Evolutionary conservation across 2,888 invertebrate species (phyloP), one percentile per base, ranked within the genome.

Genomic region (Germaria angustata): DNA sequence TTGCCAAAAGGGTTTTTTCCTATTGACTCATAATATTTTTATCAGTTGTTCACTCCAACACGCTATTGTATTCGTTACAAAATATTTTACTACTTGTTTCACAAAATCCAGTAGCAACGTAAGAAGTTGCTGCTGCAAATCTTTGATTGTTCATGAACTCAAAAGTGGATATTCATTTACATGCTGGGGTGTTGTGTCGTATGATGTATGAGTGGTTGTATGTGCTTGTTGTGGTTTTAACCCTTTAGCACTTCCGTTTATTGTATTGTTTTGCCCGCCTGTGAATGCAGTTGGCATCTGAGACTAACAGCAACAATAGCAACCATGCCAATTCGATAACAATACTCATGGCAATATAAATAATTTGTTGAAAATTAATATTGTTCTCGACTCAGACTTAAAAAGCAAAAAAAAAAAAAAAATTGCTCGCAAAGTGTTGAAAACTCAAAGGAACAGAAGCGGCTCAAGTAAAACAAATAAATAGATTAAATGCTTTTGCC

Each of bases 201-300:
- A 34, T 32, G 28, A 28, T 39, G 32, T 44, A 22, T n/a, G 65
- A 22, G 24, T 49, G 59, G 13, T 15, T 20, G 28, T 44, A 17
- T 22, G 1, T 46, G 49, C n/a, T 39, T 24, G 66, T 36, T 76
- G 81, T 65, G 49, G 55, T 63, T 53, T 55, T 79, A 57, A 53
- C 65, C 75, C 79, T 75, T 75, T 66, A 66, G 71, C 82, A 82
- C 71, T 82, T 82, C 79, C 75, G 79, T 79, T 82, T 82, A 82
- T 79, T 82, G 82, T 79, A 28, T 66, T 65, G 63, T 61, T 63
- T 51, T 53, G 53, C 41, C 61, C 44, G 53, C 41, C 61, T 17
- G 28, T 34, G 22, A 66, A 39, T 22, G 39, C 61, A 53, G 66
- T 61, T 75, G 65, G 66, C 78, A 69, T 66, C 59, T 15, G 51